Evolutionary conservation across 2,113 vertebrate genomes (phyloP), one percentile per base, ranked within the genome.

Genomic region (Nycticebus coucang): DNA sequence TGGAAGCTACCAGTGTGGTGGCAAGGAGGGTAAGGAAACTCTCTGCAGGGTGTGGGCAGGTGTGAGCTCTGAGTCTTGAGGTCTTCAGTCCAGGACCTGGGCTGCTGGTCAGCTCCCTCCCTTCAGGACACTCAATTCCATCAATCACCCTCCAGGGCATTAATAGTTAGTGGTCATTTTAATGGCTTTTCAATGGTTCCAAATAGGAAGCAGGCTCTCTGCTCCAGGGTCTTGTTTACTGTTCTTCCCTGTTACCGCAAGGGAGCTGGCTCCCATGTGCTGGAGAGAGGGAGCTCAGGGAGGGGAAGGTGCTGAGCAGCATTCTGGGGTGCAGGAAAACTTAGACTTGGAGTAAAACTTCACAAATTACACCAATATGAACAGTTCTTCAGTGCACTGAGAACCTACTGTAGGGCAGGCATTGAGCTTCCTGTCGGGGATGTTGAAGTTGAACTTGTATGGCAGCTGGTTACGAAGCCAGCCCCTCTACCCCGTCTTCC

Each of bases 181-280:
- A 50, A 64, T n/a, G 74, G 37, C 12, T 74, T 64, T n/a, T 81
- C 15, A 55, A 3, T 24, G 37, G 41, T 81, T 53, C 28, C 28
- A 30, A 57, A 21, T 9, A 11, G 53, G 50, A 53, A 64, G 7
- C 2, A 4, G 79, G 8, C 17, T 55, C 45, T 14, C 41, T 9
- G 14, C 53, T 69, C 28, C 37, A 2, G 28, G 37, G 45, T 45
- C 69, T 77, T 62, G 33, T 84, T 37, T 72, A 11, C 66, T 26
- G 68, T 37, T 59, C 55, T 55, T 64, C 53, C 59, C 24, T 21
- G 8, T 57, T 24, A 26, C 4, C 35, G 24, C 14, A 35, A 41
- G 0, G 35, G 28, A 33, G 7, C 77, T 1, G 14, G 5, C 26
- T 45, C 37, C 0, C 0, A 2, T 18, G 14, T 50, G 37, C 24